Evolutionary conservation across 2,888 invertebrate species (phyloP).

Genomic region (Hymenopus coronatus): DNA sequence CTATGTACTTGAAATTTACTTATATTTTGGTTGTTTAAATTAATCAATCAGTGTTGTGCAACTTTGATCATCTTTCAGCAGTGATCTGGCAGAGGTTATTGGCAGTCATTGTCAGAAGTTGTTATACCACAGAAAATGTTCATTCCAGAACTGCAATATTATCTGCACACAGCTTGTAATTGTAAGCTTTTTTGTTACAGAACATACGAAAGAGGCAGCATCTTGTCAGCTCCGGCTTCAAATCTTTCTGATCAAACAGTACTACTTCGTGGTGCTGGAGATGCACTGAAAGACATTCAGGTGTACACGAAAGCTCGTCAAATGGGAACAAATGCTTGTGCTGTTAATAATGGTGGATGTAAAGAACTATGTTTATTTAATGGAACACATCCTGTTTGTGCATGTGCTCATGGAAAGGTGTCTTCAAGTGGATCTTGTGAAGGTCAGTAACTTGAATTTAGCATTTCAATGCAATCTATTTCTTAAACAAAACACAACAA

Average conservation of each 20-base stretch:
- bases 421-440: slow-evolving; percentile 66
- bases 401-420: slow-evolving; percentile 79
- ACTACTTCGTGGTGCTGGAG: slow-evolving; percentile 58
- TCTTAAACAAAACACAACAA: too few species aligned
- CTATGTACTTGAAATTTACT: too few species aligned
- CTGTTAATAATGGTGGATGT: slow-evolving; percentile 67
- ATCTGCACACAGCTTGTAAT: background rate
- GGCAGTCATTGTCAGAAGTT: too few species aligned
- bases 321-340: slow-evolving; percentile 62
- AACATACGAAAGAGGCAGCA: slow-evolving; percentile 59
- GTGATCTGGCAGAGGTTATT: too few species aligned
- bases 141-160: background rate
- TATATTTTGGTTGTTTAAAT: too few species aligned
- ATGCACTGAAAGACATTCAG: slow-evolving; percentile 67
- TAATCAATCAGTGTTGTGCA: too few species aligned
- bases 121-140: background rate
- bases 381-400: slow-evolving; percentile 66
- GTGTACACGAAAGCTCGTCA: slow-evolving; percentile 58
- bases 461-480: too few species aligned
- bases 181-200: slow-evolving; percentile 39
- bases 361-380: slow-evolving; percentile 74
- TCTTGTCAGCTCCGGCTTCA: slow-evolving; percentile 60
- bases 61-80: too few species aligned
- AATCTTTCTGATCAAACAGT: slow-evolving; percentile 58
- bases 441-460: slow-evolving; percentile 42